Evolutionary conservation across 2,888 invertebrate genomes (phyloP).

Genomic region (Cataglyphis albicans): DNA sequence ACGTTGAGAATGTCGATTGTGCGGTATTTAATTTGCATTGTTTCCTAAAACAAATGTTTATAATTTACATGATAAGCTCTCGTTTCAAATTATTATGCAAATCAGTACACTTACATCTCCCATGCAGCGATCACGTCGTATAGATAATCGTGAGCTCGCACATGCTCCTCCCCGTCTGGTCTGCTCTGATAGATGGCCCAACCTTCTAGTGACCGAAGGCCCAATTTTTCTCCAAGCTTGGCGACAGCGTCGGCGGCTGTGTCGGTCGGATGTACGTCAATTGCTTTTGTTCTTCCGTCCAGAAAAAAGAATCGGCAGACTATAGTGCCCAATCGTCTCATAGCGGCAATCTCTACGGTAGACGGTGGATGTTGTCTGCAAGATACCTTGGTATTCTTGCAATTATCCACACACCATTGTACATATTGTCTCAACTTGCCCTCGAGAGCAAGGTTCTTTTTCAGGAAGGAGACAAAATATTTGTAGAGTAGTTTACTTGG

Average conservation of each 20-base stretch:
- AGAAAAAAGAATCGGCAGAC: constrained; percentile 98
- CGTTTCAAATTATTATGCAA: background rate
- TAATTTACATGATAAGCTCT: constrained; percentile 13
- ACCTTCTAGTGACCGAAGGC: constrained; percentile 93
- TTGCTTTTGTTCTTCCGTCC: constrained; percentile 97
- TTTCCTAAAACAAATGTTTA: constrained; percentile 83
- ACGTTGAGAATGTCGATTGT: constrained; percentile 87
- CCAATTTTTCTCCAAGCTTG: constrained; percentile 95
- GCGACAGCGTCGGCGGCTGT: constrained; percentile 96
- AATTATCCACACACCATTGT: constrained; percentile 97
- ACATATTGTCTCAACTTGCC: constrained; percentile 94
- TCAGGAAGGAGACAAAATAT: constrained; percentile 92
- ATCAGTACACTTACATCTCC: constrained; percentile 91
- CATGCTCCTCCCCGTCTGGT: constrained; percentile 95
- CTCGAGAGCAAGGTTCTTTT: constrained; percentile 89
- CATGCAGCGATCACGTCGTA: constrained; percentile 98
- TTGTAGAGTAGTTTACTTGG: constrained; percentile 94
- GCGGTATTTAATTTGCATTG: constrained; percentile 87
- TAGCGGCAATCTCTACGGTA: constrained; percentile 96
- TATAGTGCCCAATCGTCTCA: constrained; percentile 95
- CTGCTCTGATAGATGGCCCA: constrained; percentile 98
- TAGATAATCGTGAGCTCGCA: constrained; percentile 95
- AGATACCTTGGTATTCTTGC: constrained; percentile 94
- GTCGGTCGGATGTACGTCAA: constrained; percentile 97
- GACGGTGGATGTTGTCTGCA: constrained; percentile 95